Evolutionary conservation across 2,888 invertebrate genomes (phyloP).

Genomic region (Drosophila nr. medialis): DNA sequence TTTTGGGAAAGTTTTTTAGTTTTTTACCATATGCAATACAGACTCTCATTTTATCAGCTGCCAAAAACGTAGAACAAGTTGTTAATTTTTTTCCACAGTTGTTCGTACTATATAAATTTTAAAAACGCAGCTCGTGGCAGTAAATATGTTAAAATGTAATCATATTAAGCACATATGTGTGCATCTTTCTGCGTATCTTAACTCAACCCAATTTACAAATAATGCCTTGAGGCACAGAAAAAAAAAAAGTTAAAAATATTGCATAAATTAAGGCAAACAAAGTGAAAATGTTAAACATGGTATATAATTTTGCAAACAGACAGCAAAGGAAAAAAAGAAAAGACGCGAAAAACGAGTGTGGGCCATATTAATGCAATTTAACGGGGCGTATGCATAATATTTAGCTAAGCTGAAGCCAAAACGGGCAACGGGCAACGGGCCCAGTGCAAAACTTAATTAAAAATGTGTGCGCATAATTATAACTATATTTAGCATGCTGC

Average conservation of each 20-base stretch:
- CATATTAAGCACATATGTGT: background rate
- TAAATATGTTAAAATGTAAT: background rate
- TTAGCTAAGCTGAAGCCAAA: conserved; percentile 62
- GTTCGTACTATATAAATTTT: background rate
- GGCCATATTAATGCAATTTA: conserved; percentile 75
- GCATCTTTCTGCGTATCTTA: background rate
- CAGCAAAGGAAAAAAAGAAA: conserved; percentile 2
- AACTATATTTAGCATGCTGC: conserved; percentile 76
- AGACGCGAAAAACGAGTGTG: conserved; percentile 18
- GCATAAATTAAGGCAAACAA: conserved; percentile 59
- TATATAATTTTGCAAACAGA: conserved; percentile 65
- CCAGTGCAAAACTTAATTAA: conserved; percentile 75
- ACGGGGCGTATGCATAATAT: conserved; percentile 77
- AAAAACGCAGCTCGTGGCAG: background rate
- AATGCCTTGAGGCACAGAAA: conserved; percentile 13
- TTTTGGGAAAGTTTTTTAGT: conserved; percentile 12
- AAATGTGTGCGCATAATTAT: conserved; percentile 80
- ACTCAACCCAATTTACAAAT: conserved; percentile 41
- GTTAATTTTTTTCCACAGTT: background rate
- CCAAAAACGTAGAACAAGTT: background rate
- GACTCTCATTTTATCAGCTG: background rate
- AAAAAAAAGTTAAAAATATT: conserved; percentile 23
- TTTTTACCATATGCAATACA: conserved; percentile 3
- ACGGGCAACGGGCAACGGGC: conserved; percentile 45
- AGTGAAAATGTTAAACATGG: conserved; percentile 61